phyloP scores from a whole-genome alignment of 1,140 invertebrate genomes.

The Geopemphigus sp. region DNA sequence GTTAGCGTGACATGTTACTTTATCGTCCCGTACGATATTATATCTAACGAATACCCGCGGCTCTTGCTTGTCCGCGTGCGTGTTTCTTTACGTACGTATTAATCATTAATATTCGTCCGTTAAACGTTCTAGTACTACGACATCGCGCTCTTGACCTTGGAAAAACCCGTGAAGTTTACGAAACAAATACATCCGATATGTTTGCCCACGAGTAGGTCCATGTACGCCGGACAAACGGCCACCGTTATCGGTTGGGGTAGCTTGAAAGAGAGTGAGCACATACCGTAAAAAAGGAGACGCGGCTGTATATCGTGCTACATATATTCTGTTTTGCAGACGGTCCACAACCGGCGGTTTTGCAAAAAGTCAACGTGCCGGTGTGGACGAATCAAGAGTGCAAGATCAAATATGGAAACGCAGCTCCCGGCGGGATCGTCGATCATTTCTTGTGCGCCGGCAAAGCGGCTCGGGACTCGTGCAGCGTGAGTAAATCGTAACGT shows the following conservation, averaged over 20 bases:
- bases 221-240: conserved; percentile 67
- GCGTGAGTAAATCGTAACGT: conserved; percentile 63
- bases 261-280: conserved; percentile 69
- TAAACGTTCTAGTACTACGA: conserved; percentile 71
- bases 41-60: no score
- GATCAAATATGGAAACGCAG: conserved; percentile 76
- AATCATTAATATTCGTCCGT: background rate
- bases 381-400: conserved; percentile 79
- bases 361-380: conserved; percentile 79
- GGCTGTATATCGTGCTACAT: no score
- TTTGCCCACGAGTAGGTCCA: conserved; percentile 64
- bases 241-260: conserved; percentile 85
- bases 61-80: no score
- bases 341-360: conserved; percentile 73
- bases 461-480: conserved; percentile 80
- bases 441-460: conserved; percentile 83
- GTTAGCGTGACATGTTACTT: conserved; percentile 55
- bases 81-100: background rate
- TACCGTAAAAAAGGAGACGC: background rate
- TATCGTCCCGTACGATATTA: no score
- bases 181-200: conserved; percentile 79
- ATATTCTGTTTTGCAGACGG: conserved; percentile 62
- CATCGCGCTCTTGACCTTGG: conserved; percentile 79
- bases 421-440: conserved; percentile 82
- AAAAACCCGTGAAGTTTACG: conserved; percentile 71